Conservation (phyloP, 2,888 invertebrate genomes). For the Meteorus cinctellus region DNA sequence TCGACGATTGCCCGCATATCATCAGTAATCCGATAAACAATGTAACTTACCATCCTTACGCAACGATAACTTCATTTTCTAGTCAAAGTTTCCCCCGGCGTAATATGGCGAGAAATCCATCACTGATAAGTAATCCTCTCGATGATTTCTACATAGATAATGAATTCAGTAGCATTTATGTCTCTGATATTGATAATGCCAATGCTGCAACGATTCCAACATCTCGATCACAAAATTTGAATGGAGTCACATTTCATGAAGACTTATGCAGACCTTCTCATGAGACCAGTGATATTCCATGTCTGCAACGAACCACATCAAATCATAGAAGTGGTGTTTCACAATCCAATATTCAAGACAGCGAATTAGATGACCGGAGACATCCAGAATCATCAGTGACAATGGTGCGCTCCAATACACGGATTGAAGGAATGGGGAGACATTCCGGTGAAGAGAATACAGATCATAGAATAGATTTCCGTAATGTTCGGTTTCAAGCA, state of each 20-base stretch:
- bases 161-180: slow-evolving; percentile 55
- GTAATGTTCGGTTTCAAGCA: slow-evolving; percentile 47
- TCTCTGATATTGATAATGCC: not conserved
- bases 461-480: slow-evolving; percentile 38
- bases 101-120: slow-evolving; percentile 61
- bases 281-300: slow-evolving; percentile 14
- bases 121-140: slow-evolving; percentile 66
- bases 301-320: not conserved
- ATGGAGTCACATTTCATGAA: slow-evolving; percentile 26
- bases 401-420: not conserved
- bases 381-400: not conserved
- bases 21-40: slow-evolving; percentile 60
- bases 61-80: slow-evolving; percentile 60
- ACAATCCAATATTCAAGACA: not conserved
- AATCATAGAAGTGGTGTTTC: not conserved
- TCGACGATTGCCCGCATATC: slow-evolving; percentile 64
- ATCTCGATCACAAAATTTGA: slow-evolving; percentile 1
- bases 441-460: not conserved
- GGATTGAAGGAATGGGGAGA: not conserved
- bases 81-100: slow-evolving; percentile 64
- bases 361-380: not conserved
- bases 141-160: slow-evolving; percentile 66
- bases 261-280: slow-evolving; percentile 30
- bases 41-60: slow-evolving; percentile 58
- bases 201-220: not conserved